Conservation (phyloP, 2,888 invertebrate species). For the Leucophora obtusa region DNA sequence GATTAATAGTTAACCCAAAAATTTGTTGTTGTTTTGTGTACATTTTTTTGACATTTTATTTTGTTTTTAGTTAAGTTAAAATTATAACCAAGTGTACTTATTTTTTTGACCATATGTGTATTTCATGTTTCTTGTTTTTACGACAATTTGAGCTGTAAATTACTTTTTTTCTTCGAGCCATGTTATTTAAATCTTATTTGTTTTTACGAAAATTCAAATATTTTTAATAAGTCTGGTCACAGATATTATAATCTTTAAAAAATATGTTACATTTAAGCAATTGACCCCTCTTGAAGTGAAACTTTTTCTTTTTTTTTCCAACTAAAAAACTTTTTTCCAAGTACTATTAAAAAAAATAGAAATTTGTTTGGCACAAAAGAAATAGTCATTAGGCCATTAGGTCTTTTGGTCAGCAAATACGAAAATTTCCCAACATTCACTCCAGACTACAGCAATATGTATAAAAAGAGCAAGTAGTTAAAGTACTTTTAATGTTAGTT, state of each 20-base stretch:
- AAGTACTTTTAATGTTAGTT: conserved; percentile 6
- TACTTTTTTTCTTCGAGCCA: no score
- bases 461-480: background rate
- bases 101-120: no score
- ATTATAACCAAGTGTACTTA: no score
- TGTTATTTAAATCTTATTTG: no score
- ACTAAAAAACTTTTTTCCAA: background rate
- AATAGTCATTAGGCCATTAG: conserved; percentile 25
- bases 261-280: background rate
- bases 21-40: no score
- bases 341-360: background rate
- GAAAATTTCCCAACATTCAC: conserved; percentile 25
- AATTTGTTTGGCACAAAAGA: background rate
- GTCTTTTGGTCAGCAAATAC: conserved; percentile 20
- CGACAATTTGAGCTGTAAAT: no score
- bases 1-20: no score
- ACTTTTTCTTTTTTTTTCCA: background rate
- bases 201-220: no score
- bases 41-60: no score
- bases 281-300: conserved; percentile 1
- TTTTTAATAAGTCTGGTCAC: no score
- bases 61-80: no score
- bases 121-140: no score
- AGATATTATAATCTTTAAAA: background rate
- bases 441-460: background rate